phyloP scores from a whole-genome alignment of 2,888 invertebrate genomes.

The Herminia tarsipennalis region DNA sequence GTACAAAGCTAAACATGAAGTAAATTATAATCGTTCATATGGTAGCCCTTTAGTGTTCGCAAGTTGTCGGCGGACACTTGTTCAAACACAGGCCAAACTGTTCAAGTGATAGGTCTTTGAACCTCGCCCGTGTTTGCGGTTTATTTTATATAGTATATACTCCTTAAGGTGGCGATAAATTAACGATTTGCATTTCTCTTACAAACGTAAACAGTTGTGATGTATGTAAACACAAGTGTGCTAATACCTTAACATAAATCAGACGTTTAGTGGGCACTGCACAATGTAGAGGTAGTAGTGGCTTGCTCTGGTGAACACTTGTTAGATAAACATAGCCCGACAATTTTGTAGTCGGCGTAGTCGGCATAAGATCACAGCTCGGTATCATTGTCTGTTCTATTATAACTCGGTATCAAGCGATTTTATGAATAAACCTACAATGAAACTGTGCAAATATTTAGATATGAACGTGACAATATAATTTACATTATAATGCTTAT shows the following conservation, averaged over 20 bases:
- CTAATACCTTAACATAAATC: conserved; percentile 63
- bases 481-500: conserved; percentile 13
- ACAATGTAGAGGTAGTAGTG: conserved; percentile 33
- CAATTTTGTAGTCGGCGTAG: conserved; percentile 14
- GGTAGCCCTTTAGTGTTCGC: conserved; percentile 62
- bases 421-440: conserved; percentile 12
- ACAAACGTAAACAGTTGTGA: conserved; percentile 72
- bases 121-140: conserved; percentile 76
- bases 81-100: conserved; percentile 76
- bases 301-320: conserved; percentile 24
- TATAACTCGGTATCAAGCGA: conserved; percentile 14
- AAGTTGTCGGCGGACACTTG: conserved; percentile 70
- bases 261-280: conserved; percentile 40
- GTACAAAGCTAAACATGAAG: conserved; percentile 18
- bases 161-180: conserved; percentile 81
- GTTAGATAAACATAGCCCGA: conserved; percentile 28
- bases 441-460: conserved; percentile 17
- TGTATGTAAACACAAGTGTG: conserved; percentile 70
- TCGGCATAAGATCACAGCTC: conserved; percentile 8
- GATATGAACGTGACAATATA: conserved; percentile 9
- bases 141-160: conserved; percentile 79
- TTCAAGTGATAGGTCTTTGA: conserved; percentile 82
- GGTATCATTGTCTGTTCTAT: conserved; percentile 20
- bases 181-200: conserved; percentile 81
- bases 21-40: conserved; percentile 38